Conservation (phyloP, 2,888 invertebrate species). For the Parnassius apollo region DNA sequence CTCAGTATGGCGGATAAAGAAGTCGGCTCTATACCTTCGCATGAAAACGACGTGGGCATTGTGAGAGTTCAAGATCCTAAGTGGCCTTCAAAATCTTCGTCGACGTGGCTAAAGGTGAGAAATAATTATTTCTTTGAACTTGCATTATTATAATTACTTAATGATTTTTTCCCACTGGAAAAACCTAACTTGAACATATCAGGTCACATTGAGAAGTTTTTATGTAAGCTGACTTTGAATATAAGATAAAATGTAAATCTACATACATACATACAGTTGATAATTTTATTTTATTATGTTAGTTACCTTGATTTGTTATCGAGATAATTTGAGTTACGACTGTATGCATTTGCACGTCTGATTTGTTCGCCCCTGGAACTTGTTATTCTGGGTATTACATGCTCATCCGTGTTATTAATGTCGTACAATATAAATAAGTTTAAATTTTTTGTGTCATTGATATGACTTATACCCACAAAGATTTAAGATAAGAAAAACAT, state of each 20-base stretch:
- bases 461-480: background rate
- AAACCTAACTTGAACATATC: background rate
- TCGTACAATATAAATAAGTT: constrained; percentile 7
- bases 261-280: background rate
- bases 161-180: no score
- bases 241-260: constrained; percentile 4
- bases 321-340: constrained; percentile 19
- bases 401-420: constrained; percentile 1
- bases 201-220: constrained; percentile 22
- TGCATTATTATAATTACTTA: no score
- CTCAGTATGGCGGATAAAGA: constrained; percentile 65
- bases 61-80: constrained; percentile 76
- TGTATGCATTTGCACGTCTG: constrained; percentile 11
- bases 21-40: constrained; percentile 77
- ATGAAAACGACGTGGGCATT: constrained; percentile 83
- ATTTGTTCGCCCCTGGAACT: background rate
- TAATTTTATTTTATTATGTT: constrained; percentile 14
- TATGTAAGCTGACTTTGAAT: background rate
- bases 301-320: constrained; percentile 8
- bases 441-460: constrained; percentile 2
- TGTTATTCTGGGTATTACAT: constrained; percentile 13
- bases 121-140: constrained; percentile 1
- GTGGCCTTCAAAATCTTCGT: constrained; percentile 83
- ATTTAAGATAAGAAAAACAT: constrained; percentile 8
- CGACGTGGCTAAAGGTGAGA: constrained; percentile 82